Evolutionary conservation across 2,888 invertebrate species (phyloP).

Genomic region (Leptura quadrifasciata): DNA sequence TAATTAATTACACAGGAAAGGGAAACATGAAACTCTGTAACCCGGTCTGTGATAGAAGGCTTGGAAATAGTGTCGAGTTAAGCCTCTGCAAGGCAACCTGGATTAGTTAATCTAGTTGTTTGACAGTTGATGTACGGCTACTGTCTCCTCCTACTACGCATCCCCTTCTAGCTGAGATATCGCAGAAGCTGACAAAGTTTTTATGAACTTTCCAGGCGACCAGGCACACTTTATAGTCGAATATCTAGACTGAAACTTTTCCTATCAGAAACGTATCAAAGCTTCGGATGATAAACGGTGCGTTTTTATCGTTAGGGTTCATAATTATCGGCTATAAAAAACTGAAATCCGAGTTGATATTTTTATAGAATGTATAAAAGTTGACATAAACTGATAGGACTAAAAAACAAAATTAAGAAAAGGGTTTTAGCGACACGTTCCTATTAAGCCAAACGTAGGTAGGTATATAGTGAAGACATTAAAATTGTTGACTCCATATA

Average conservation of each 20-base stretch:
- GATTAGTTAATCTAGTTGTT: slow-evolving; percentile 35
- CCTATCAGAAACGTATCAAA: slow-evolving; percentile 5
- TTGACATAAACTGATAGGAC: too few relatives aligned
- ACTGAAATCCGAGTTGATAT: background rate
- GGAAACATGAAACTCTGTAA: slow-evolving; percentile 1
- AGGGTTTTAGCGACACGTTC: too few relatives aligned
- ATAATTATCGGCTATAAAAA: slow-evolving; percentile 9
- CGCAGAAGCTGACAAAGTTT: slow-evolving; percentile 17
- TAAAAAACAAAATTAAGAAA: too few relatives aligned
- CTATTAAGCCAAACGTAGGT: too few relatives aligned
- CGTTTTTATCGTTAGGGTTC: background rate
- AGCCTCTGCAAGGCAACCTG: slow-evolving; percentile 28
- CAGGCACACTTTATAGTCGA: slow-evolving; percentile 10
- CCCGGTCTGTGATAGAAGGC: background rate
- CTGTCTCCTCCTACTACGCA: slow-evolving; percentile 10
- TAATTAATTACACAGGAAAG: slow-evolving; percentile 30
- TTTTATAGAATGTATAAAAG: too few relatives aligned
- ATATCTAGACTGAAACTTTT: slow-evolving; percentile 22
- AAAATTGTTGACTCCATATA: too few relatives aligned
- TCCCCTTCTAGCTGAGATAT: background rate
- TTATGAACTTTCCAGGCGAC: slow-evolving; percentile 1
- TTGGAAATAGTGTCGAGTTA: slow-evolving; percentile 17
- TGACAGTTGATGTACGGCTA: slow-evolving; percentile 39
- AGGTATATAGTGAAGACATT: too few relatives aligned
- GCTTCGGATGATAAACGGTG: slow-evolving; percentile 15